Base-by-base conservation (phyloP, 2,797 vertebrate genomes). In the Astyanax mexicanus region DNA sequence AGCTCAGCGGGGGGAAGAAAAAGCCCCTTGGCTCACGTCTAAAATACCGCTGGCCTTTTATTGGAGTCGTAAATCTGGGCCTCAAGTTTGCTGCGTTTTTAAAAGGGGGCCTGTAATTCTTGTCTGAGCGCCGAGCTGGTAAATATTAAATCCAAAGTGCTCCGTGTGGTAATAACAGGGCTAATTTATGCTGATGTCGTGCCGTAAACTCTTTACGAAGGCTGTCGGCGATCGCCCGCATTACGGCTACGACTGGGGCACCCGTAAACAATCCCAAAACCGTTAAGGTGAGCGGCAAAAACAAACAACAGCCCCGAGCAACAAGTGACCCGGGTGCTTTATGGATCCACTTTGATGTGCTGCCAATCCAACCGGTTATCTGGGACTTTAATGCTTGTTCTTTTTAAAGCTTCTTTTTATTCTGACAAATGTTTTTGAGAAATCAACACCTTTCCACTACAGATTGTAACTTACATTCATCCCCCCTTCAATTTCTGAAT, bases 111-210 rank as follows among this genome's bases (percentile, higher is more conserved):
- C 75, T 70, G 61, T 89, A 84, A 88, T 84, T 90, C 80, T 83
- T 75, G 64, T 88, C 76, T 80, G 69, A 81, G 80, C 69, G 69
- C 70, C 67, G 38, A 75, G 80, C 81, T 77, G 69, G 80, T 86
- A 84, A 88, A 87, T 85, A 84, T 79, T 74, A 86, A 65, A 65
- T 84, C 75, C 70, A 77, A 74, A 66, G 69, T 58, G 54, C n/a
- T 57, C 57, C 77, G 75, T 6, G 8, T 21, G 65, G 80, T 82
- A 83, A 90, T 90, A 89, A 85, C 81, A 77, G 75, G 82, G 74
- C 81, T 86, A 87, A 89, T 90, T 90, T 88, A 89, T 89, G 80
- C 82, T 83, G 83, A 88, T 90, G 85, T 85, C 83, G 81, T 83
- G 82, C 88, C 81, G 78, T 89, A 89, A 91, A 90, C 75, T 70